These are phyloP conservation scores for Mycalesis mineus DNA, from an alignment of 2,888 invertebrate species.

Conservation along the genomic window DNA sequence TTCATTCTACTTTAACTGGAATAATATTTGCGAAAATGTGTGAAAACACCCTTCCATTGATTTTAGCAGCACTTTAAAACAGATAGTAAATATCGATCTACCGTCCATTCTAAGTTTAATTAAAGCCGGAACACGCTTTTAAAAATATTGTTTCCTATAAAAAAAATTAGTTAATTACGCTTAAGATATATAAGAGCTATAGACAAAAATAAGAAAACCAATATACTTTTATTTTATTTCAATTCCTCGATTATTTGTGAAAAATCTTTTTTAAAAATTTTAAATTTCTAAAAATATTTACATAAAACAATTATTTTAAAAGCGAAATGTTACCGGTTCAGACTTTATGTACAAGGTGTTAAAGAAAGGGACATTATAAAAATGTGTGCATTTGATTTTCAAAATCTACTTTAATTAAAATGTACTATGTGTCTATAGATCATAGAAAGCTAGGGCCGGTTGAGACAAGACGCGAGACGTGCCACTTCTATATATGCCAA, in stretches of 20 bases:
- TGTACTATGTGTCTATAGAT: neutral
- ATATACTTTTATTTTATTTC: too few relatives aligned
- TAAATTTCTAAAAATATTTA: neutral
- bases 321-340: neutral
- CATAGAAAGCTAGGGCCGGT: slow-evolving; percentile 4
- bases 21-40: neutral
- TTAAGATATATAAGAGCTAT: neutral
- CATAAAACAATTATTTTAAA: neutral
- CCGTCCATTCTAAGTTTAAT: slow-evolving; percentile 5
- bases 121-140: neutral
- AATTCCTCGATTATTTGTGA: too few relatives aligned
- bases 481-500: neutral
- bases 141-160: too few relatives aligned
- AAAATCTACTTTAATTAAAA: neutral
- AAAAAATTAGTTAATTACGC: neutral
- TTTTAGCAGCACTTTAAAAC: slow-evolving; percentile 2
- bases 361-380: neutral
- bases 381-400: neutral
- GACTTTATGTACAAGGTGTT: neutral
- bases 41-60: neutral
- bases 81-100: neutral
- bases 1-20: too few relatives aligned
- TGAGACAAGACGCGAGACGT: neutral
- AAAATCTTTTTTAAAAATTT: too few relatives aligned
- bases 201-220: neutral